Conservation (phyloP, 1,140 invertebrate species). For the Scaptodrosophila lebanonensis region DNA sequence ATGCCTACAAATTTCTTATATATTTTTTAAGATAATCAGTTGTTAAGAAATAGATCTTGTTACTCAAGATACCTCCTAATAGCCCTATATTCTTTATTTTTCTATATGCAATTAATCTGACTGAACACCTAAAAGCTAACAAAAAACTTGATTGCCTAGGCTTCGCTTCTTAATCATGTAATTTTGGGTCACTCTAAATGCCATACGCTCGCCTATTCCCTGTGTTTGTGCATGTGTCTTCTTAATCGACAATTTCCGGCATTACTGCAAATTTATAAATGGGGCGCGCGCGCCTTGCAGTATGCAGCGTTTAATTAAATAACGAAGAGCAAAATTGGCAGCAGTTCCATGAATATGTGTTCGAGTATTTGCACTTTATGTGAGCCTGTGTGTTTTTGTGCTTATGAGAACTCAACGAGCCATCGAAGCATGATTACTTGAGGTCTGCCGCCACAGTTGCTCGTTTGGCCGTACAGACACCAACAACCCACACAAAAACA, state of each 20-base stretch:
- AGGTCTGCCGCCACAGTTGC: slow-evolving; percentile 5
- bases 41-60: no score
- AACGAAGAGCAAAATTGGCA: slow-evolving; percentile 6
- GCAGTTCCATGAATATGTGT: not conserved
- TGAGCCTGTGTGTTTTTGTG: no score
- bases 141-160: no score
- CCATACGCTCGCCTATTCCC: not conserved
- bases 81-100: no score
- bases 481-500: not conserved
- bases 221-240: slow-evolving; percentile 21
- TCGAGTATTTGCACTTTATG: not conserved
- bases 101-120: no score
- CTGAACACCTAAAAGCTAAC: no score
- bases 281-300: slow-evolving; percentile 9
- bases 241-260: slow-evolving; percentile 60
- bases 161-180: no score
- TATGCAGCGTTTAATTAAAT: slow-evolving; percentile 63
- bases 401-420: not conserved
- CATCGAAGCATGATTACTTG: not conserved
- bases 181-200: slow-evolving; percentile 4
- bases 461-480: no score
- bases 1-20: no score
- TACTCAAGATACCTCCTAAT: no score
- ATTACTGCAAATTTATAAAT: slow-evolving; percentile 46
- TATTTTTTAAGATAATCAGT: no score